These are phyloP conservation scores for Choristoneura rosaceana DNA, from an alignment of 2,888 invertebrate genomes.

Conservation along the genomic window DNA sequence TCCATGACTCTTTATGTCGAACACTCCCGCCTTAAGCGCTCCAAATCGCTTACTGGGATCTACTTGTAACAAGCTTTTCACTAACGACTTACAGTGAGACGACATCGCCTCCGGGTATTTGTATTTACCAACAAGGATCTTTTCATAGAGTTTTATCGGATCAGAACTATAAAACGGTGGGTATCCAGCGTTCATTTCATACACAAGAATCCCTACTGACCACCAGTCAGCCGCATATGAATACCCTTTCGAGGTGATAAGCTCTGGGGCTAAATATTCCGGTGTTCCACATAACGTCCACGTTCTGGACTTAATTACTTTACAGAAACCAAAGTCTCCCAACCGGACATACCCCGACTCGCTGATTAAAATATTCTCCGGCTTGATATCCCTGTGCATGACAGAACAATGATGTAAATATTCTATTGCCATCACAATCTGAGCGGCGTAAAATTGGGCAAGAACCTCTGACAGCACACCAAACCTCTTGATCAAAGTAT, in stretches of 20 bases:
- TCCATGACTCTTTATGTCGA: slow-evolving; percentile 94
- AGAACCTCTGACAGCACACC: slow-evolving; percentile 89
- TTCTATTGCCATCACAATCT: slow-evolving; percentile 94
- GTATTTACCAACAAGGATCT: slow-evolving; percentile 95
- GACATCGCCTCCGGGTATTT: slow-evolving; percentile 92
- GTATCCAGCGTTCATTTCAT: slow-evolving; percentile 94
- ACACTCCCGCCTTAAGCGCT: slow-evolving; percentile 93
- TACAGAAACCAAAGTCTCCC: slow-evolving; percentile 97
- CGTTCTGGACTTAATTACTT: slow-evolving; percentile 90
- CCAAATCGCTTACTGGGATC: slow-evolving; percentile 88
- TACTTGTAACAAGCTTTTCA: slow-evolving; percentile 90
- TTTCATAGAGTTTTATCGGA: slow-evolving; percentile 96
- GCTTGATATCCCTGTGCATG: slow-evolving; percentile 95
- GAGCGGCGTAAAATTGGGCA: slow-evolving; percentile 94
- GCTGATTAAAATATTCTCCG: slow-evolving; percentile 94
- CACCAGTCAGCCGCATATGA: slow-evolving; percentile 97
- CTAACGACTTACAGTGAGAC: slow-evolving; percentile 90
- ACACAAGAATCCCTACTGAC: slow-evolving; percentile 94
- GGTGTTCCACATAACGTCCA: slow-evolving; percentile 98
- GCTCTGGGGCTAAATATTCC: slow-evolving; percentile 97
- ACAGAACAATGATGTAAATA: slow-evolving; percentile 94
- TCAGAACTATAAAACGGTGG: slow-evolving; percentile 96
- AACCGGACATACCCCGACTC: slow-evolving; percentile 91
- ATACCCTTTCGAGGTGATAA: slow-evolving; percentile 95
- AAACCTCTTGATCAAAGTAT: slow-evolving; percentile 87